These are phyloP conservation scores for Dendrolimus punctatus DNA, from an alignment of 1,140 invertebrate species.

Conservation along the genomic window DNA sequence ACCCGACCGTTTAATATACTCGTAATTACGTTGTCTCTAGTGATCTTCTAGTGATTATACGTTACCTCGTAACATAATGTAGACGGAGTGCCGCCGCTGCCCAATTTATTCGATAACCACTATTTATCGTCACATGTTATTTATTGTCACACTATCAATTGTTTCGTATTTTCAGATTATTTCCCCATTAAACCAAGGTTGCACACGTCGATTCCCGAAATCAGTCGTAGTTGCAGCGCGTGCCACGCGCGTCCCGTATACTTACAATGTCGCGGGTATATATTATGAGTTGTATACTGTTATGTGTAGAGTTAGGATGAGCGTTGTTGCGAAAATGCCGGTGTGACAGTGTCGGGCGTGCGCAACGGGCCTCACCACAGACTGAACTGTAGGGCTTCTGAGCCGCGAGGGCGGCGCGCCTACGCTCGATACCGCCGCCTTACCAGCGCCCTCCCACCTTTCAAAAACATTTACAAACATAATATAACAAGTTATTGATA, in stretches of 20 bases:
- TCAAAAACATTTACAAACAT: slow-evolving; percentile 57
- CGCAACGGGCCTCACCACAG: slow-evolving; percentile 32
- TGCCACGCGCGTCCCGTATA: neutral
- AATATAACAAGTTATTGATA: slow-evolving; percentile 47
- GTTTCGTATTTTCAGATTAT: slow-evolving; percentile 14
- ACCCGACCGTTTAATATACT: no score
- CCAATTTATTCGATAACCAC: slow-evolving; percentile 53
- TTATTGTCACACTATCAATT: slow-evolving; percentile 37
- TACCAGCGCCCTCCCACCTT: slow-evolving; percentile 60
- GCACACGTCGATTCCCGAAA: slow-evolving; percentile 3
- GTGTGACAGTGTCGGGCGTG: slow-evolving; percentile 25
- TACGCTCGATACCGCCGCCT: slow-evolving; percentile 64
- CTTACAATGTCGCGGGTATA: neutral
- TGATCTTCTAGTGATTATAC: slow-evolving; percentile 7
- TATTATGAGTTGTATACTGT: slow-evolving; percentile 3
- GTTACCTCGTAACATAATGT: slow-evolving; percentile 59
- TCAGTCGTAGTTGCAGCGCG: neutral
- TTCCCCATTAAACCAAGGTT: neutral
- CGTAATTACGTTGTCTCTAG: no score
- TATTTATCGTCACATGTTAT: slow-evolving; percentile 53
- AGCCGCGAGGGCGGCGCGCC: slow-evolving; percentile 55
- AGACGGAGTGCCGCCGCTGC: slow-evolving; percentile 31
- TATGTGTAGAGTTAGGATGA: slow-evolving; percentile 4
- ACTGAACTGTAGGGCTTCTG: slow-evolving; percentile 52
- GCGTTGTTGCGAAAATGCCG: slow-evolving; percentile 11